These are phyloP conservation scores for Sesia apiformis DNA, from an alignment of 2,888 invertebrate species.

Conservation along the genomic window DNA sequence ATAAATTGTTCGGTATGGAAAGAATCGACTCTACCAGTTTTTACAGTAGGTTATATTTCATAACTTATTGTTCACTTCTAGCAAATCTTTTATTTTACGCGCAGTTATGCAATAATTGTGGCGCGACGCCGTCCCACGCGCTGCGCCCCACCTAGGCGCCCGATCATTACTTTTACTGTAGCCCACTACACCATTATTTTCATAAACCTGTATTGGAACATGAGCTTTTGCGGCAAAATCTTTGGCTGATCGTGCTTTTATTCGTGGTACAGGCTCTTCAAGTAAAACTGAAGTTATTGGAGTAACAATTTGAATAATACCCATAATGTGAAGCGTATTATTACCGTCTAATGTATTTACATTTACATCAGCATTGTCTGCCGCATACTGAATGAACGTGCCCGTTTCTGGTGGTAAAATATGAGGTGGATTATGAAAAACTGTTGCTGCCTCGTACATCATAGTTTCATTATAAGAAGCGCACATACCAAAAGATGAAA, in stretches of 20 bases:
- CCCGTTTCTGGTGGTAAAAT: constrained; percentile 12
- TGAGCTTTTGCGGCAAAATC: constrained; percentile 21
- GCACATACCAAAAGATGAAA: constrained; percentile 15
- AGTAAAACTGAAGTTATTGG: constrained; percentile 7
- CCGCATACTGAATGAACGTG: constrained; percentile 14
- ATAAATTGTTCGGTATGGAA: too few relatives aligned
- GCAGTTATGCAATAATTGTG: too few relatives aligned
- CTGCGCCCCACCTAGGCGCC: too few relatives aligned
- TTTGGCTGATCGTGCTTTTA: constrained; percentile 12
- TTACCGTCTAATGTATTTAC: constrained; percentile 13
- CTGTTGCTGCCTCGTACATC: constrained; percentile 15
- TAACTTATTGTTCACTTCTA: too few relatives aligned
- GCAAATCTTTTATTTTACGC: too few relatives aligned
- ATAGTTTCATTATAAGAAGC: constrained; percentile 17
- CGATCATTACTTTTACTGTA: constrained; percentile 9
- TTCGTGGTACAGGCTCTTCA: constrained; percentile 7
- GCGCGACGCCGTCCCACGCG: too few relatives aligned
- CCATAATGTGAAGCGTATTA: constrained; percentile 14
- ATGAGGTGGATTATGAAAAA: constrained; percentile 14
- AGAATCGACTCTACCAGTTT: too few relatives aligned
- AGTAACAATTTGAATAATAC: constrained; percentile 11
- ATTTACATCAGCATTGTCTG: constrained; percentile 18
- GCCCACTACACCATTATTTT: constrained; percentile 20
- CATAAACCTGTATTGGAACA: constrained; percentile 22
- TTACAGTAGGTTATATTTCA: too few relatives aligned